A percentile compares a stretch with the other conserved stretches of the same genome.
Conservation (phyloP, 1,140 invertebrate genomes). For the Drosophila ambigua region DNA sequence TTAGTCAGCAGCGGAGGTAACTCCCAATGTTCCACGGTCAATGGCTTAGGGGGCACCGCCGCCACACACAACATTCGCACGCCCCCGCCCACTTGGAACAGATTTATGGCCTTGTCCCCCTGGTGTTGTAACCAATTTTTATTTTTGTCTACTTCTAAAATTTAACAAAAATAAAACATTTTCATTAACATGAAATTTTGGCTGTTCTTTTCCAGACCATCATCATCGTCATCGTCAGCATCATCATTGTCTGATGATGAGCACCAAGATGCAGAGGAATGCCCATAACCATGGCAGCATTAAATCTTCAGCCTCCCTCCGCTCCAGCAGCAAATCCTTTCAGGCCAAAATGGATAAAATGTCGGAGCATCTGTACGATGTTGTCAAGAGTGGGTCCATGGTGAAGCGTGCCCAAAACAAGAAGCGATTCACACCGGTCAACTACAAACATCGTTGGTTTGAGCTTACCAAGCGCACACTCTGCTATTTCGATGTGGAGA, state of each 20-base stretch:
- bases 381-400: slow-evolving; percentile 89
- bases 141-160: slow-evolving; percentile 2
- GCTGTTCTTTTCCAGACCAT: slow-evolving; percentile 23
- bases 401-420: slow-evolving; percentile 94
- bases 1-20: slow-evolving; percentile 50
- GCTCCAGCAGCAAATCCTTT: slow-evolving; percentile 76
- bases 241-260: slow-evolving; percentile 46
- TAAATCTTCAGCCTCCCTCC: slow-evolving; percentile 62
- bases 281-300: slow-evolving; percentile 63
- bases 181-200: slow-evolving; percentile 25
- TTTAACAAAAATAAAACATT: background rate
- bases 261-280: slow-evolving; percentile 57
- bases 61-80: slow-evolving; percentile 56
- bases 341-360: slow-evolving; percentile 79
- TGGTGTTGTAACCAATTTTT: slow-evolving; percentile 67
- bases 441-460: slow-evolving; percentile 94
- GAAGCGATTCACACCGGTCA: slow-evolving; percentile 92
- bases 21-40: slow-evolving; percentile 58
- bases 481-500: slow-evolving; percentile 91
- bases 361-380: slow-evolving; percentile 74
- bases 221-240: background rate
- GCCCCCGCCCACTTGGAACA: slow-evolving; percentile 49
- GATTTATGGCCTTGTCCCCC: slow-evolving; percentile 62
- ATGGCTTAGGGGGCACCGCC: slow-evolving; percentile 36
- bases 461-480: slow-evolving; percentile 89